A percentile compares a stretch with the other conserved stretches of the same genome.
phyloP scores from a whole-genome alignment of 2,888 invertebrate genomes.

The Caenorhabditis sp. region DNA sequence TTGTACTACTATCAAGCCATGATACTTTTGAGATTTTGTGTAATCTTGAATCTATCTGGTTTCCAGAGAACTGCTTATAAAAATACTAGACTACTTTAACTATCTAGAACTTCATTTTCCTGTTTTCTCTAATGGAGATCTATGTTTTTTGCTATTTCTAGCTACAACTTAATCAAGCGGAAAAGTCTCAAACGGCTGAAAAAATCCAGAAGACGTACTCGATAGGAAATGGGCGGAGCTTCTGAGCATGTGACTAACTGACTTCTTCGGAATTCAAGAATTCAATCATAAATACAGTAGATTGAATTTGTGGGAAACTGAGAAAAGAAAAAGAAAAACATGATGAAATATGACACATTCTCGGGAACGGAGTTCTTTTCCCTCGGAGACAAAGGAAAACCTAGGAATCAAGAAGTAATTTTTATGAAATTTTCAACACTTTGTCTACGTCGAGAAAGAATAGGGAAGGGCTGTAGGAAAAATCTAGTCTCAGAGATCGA shows the following conservation, averaged over 20 bases:
- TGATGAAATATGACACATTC: constrained; percentile 40
- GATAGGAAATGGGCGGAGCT: constrained; percentile 11
- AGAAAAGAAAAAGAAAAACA: constrained; percentile 2
- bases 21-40: no score
- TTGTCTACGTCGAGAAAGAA: not conserved
- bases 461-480: no score
- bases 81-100: no score
- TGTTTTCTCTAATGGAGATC: not conserved
- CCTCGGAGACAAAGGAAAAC: not conserved
- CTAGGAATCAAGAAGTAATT: constrained; percentile 2
- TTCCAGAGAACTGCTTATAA: no score
- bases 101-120: not conserved
- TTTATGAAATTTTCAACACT: constrained; percentile 23
- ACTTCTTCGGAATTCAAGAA: not conserved
- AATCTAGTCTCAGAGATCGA: constrained; percentile 30
- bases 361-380: not conserved
- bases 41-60: no score
- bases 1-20: no score
- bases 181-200: constrained; percentile 1
- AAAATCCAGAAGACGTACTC: not conserved
- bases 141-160: not conserved
- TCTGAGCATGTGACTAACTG: constrained; percentile 11
- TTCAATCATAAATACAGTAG: constrained; percentile 3
- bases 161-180: not conserved
- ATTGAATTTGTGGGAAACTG: constrained; percentile 33